phyloP scores from a whole-genome alignment of 2,113 vertebrate species.

The Bubalus kerabau region DNA sequence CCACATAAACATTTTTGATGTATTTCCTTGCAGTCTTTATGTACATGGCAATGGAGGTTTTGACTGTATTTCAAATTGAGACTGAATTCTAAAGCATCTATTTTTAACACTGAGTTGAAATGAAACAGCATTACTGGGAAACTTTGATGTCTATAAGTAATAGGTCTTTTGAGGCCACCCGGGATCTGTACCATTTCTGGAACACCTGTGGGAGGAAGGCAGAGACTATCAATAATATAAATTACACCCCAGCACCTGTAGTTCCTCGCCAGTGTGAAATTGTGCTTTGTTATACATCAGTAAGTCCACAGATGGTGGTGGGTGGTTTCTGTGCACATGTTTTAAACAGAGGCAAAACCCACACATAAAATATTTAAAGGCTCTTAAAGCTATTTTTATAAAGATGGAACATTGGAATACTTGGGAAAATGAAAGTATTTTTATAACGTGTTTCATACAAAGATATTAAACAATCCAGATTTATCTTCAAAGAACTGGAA shows the following conservation, averaged over 20 bases:
- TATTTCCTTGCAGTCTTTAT: neutral
- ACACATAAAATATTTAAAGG: constrained; percentile 45
- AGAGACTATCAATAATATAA: neutral
- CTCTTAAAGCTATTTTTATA: constrained; percentile 54
- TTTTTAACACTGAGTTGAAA: constrained; percentile 34
- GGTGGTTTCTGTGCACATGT: constrained; percentile 40
- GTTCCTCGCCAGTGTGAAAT: neutral
- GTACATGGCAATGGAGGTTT: neutral
- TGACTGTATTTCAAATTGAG: neutral
- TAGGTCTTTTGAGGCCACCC: neutral
- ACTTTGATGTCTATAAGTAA: neutral
- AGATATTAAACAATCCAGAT: constrained; percentile 26
- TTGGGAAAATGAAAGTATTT: constrained; percentile 47
- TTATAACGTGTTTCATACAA: constrained; percentile 37
- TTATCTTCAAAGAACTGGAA: constrained; percentile 28
- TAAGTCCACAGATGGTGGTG: constrained; percentile 60
- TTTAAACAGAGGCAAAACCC: constrained; percentile 57
- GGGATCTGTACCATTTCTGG: neutral
- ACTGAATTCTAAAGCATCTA: neutral
- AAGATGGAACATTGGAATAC: constrained; percentile 16
- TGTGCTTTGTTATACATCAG: constrained; percentile 38
- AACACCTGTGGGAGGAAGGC: constrained; percentile 23
- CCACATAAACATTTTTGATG: neutral
- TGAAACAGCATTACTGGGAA: neutral
- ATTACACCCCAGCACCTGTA: neutral